Conservation (phyloP, 2,888 invertebrate species). For the Andrena haemorrhoa region DNA sequence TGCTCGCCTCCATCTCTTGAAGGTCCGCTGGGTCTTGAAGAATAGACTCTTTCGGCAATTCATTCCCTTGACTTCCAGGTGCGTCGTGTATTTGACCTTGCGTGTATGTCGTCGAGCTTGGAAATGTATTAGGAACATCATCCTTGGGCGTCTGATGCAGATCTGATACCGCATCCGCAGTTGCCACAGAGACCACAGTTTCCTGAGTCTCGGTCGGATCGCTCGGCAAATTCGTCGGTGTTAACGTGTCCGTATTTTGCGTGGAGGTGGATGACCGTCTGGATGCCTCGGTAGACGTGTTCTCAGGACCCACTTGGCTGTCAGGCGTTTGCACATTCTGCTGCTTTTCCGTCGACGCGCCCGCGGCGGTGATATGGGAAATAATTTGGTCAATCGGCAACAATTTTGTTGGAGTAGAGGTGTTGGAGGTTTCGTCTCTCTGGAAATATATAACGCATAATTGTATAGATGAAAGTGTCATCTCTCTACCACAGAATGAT, state of each 20-base stretch:
- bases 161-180: conserved; percentile 72
- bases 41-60: conserved; percentile 41
- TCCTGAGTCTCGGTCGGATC: conserved; percentile 79
- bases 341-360: conserved; percentile 76
- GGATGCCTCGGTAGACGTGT: conserved; percentile 78
- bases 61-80: conserved; percentile 44
- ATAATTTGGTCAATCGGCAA: conserved; percentile 83
- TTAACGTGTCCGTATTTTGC: conserved; percentile 82
- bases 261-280: conserved; percentile 83
- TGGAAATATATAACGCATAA: conserved; percentile 73
- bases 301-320: conserved; percentile 66
- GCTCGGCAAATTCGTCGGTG: conserved; percentile 80
- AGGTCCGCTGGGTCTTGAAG: conserved; percentile 59
- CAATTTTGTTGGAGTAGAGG: conserved; percentile 82
- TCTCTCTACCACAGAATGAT: conserved; percentile 28
- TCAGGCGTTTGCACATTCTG: conserved; percentile 73
- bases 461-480: conserved; percentile 8
- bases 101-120: conserved; percentile 28
- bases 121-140: conserved; percentile 57
- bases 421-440: conserved; percentile 85
- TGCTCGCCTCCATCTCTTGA: conserved; percentile 59
- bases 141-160: conserved; percentile 56
- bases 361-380: conserved; percentile 79
- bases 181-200: conserved; percentile 65
- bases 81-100: conserved; percentile 65